Base-by-base conservation (phyloP, 2,797 vertebrate species). In the Bryconaethiops microstoma region DNA sequence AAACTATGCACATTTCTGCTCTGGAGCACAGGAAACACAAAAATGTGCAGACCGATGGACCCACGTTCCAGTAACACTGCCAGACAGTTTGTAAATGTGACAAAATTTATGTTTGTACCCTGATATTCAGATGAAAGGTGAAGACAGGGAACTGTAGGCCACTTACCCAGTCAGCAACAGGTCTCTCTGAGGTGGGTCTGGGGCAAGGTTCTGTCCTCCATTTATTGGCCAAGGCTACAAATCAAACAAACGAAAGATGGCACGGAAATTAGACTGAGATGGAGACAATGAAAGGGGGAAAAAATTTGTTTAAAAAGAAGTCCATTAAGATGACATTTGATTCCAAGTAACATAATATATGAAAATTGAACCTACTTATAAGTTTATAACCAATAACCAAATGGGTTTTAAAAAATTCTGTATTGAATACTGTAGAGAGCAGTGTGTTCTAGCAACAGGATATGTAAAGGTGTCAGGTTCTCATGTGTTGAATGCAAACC, bases 141-240 rank as follows among this genome's bases (percentile, higher is more conserved):
- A 67, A 39, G 2, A 75, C 35, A 6, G 21, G 16, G 14, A 74
- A n/a, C 6, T 40, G 7, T 4, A 35, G 52, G 62, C 35, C 10
- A 93, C 96, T 82, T 88, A 99, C 98, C 98, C 98, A 0, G 98
- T 99, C 45, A 99, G 96, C 78, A 99, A 95, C 88, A 99, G 89
- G 91, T 99, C 98, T 90, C 98, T 96, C 92, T 98, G 97, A 0
- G 97, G 96, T 68, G 97, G 96, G 81, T 97, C 94, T 1, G 96
- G 94, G 83, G 95, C 95, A 69, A 96, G 89, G 87, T 94, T 98
- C 86, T 93, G 93, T 50, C 98, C 98, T 80, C 98, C 98, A 8
- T 95, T 95, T 62, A 99, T 94, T 0, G 97, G 98, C 98, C 98
- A 99, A 0, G 93, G 93, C 98, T 99, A 85, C 64, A 83, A 63